Base-by-base conservation (phyloP, 2,797 vertebrate genomes). In the Kryptopterus vitreolus region DNA sequence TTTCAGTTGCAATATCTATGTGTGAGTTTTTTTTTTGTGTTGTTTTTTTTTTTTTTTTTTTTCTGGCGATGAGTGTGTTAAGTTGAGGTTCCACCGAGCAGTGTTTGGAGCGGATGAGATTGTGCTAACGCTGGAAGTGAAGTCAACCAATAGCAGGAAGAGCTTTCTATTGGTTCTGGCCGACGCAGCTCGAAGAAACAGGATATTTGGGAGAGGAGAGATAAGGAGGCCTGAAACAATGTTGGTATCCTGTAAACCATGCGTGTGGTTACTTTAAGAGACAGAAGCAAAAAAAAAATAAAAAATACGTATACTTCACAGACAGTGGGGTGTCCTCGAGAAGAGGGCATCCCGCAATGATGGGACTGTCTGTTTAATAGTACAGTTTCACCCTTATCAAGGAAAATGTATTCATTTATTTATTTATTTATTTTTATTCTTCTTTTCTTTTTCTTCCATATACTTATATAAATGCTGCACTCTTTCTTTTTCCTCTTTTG, bases 121-220 rank as follows among this genome's bases (percentile, higher is more conserved):
- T 95, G 95, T 96, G 95, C 94, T 95, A 96, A 95, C 90, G 93
- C 92, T 95, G 95, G 95, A 96, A 96, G 95, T 96, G 95, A 96
- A 96, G 95, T 96, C 94, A 95, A 93, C 92, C 94, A 94, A 92
- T 93, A 92, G 92, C 95, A 96, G 95, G 95, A 96, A 96, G 95
- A 95, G 93, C 90, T 93, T 96, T 94, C 95, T 95, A 96, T 95
- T 96, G 95, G 95, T 94, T 94, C 95, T 94, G 95, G 94, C 93
- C 77, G 89, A 90, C 84, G 72, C 92, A 91, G 91, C 93, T 95
- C 91, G 83, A 95, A 95, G 95, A 96, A 96, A 96, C 95, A 96
- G 95, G 95, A 96, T 96, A 96, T 96, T 96, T 95, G 95, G 95
- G 95, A 96, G 94, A 82, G 90, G 90, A 91, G 91, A 96, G 95